Conservation (phyloP, 2,113 vertebrate genomes). For the Microtus montanus region DNA sequence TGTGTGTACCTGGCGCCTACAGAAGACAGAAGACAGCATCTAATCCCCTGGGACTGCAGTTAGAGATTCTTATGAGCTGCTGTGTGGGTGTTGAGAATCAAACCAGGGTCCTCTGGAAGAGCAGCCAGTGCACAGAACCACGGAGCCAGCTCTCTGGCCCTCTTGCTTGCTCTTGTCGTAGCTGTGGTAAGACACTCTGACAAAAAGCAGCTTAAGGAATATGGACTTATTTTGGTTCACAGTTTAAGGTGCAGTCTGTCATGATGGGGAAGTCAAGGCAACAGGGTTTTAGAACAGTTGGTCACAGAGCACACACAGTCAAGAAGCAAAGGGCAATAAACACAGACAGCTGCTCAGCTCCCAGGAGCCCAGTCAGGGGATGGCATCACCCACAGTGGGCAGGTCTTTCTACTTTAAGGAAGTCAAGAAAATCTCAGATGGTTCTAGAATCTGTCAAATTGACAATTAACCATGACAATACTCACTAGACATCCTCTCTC, state of each 20-base stretch:
- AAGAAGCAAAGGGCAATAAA: not conserved
- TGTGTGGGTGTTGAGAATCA: not conserved
- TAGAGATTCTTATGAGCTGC: not conserved
- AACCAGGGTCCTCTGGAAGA: not conserved
- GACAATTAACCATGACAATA: not conserved
- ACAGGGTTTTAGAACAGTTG: not conserved
- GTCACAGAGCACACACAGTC: not conserved
- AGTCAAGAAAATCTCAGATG: not conserved
- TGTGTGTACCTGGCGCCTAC: not conserved
- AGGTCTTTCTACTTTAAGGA: not conserved
- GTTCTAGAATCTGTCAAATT: not conserved
- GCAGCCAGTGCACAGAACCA: not conserved
- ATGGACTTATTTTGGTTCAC: not conserved
- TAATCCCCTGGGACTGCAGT: not conserved
- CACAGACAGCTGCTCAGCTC: not conserved
- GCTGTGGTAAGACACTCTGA: not conserved
- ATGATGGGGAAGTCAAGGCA: not conserved
- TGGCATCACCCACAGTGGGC: not conserved
- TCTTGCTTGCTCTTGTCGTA: not conserved
- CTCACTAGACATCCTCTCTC: not conserved
- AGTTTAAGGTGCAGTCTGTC: not conserved
- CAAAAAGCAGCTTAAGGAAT: not conserved
- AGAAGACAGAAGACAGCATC: not conserved
- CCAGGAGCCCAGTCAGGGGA: not conserved
- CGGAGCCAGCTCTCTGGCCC: not conserved